These are phyloP conservation scores for Megalurothrips usitatus DNA, from an alignment of 2,888 invertebrate species.

Conservation along the genomic window DNA sequence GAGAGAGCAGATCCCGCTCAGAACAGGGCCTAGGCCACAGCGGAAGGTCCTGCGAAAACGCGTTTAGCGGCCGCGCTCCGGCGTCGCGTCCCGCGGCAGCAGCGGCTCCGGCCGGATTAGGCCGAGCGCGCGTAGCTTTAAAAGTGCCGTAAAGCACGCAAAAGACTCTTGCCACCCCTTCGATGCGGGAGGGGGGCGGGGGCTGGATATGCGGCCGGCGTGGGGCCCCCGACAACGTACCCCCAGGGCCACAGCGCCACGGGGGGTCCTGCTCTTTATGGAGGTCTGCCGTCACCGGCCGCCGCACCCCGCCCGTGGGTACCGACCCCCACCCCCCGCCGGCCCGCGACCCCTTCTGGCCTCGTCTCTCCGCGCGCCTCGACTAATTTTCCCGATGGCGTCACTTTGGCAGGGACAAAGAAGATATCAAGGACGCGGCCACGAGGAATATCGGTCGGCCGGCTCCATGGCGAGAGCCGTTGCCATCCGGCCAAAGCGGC, in stretches of 20 bases:
- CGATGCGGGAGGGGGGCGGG: too few species aligned
- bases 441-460: neutral
- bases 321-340: neutral
- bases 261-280: neutral
- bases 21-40: neutral
- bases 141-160: neutral
- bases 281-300: neutral
- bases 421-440: too few species aligned
- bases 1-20: neutral
- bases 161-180: neutral
- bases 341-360: neutral
- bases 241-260: neutral
- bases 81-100: too few species aligned
- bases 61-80: neutral
- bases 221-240: neutral
- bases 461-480: neutral
- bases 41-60: neutral
- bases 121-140: neutral
- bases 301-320: neutral
- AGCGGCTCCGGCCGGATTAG: neutral
- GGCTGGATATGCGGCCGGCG: neutral
- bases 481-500: too few species aligned
- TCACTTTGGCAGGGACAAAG: slow-evolving; percentile 5
- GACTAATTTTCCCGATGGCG: neutral
- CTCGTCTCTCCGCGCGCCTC: neutral